A percentile compares a stretch with the other conserved stretches of the same genome.
Conservation (phyloP, 1,140 invertebrate species). For the Drosophila murphyi region DNA sequence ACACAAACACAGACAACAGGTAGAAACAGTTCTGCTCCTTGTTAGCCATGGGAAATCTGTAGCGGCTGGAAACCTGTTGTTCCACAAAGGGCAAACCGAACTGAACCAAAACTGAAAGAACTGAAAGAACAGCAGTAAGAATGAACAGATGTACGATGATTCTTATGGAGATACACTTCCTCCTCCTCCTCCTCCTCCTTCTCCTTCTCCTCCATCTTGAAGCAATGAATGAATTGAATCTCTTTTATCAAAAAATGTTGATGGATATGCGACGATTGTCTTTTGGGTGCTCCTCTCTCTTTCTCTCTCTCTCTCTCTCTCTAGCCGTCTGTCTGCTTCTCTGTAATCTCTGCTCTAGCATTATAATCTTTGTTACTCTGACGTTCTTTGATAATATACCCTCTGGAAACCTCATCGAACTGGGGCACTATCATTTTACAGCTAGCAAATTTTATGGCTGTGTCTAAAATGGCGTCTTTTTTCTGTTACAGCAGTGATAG, state of each 20-base stretch:
- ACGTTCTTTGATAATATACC: neutral
- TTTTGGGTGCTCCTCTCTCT: conserved; percentile 11
- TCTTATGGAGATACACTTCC: conserved; percentile 29
- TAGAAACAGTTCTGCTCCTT: conserved; percentile 57
- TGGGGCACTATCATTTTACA: neutral
- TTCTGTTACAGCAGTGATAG: too few species aligned
- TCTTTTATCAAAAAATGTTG: conserved; percentile 48
- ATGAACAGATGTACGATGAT: conserved; percentile 62
- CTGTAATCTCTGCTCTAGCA: neutral
- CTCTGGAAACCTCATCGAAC: neutral
- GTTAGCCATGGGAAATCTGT: conserved; percentile 77
- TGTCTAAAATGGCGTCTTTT: too few species aligned
- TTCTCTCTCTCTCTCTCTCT: neutral
- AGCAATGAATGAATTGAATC: conserved; percentile 53
- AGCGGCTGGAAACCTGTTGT: conserved; percentile 67
- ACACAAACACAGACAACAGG: conserved; percentile 32
- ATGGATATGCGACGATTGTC: conserved; percentile 10
- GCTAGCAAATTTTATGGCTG: neutral
- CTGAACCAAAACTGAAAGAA: conserved; percentile 8
- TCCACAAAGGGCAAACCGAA: conserved; percentile 44
- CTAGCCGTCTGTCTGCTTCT: too few species aligned
- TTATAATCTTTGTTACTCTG: neutral
- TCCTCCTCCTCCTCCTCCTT: conserved; percentile 36
- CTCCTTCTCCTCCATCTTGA: conserved; percentile 36
- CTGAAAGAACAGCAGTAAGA: conserved; percentile 23